Evolutionary conservation across 2,888 invertebrate genomes (phyloP).

Genomic region (Cryptus armator): DNA sequence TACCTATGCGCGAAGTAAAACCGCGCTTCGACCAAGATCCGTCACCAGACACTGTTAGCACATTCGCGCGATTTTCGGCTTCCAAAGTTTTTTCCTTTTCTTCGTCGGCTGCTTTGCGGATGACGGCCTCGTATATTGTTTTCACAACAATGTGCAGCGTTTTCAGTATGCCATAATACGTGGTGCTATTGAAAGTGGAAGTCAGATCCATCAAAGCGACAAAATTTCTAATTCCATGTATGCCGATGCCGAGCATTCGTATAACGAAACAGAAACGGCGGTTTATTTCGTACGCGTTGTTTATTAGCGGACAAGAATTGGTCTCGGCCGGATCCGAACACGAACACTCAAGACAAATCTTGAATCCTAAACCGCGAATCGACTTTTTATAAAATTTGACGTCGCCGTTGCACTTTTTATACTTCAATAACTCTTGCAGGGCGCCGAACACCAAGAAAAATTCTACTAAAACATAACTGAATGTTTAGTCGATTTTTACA

Average conservation of each 20-base stretch:
- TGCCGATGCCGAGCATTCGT: slow-evolving; percentile 72
- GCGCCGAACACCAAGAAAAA: slow-evolving; percentile 67
- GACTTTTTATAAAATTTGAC: slow-evolving; percentile 69
- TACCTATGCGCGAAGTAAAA: no score
- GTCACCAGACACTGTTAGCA: neutral
- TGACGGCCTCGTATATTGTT: slow-evolving; percentile 34
- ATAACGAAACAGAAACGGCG: slow-evolving; percentile 72
- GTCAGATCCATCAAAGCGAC: slow-evolving; percentile 18
- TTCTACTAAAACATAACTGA: slow-evolving; percentile 55
- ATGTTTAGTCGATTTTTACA: slow-evolving; percentile 51
- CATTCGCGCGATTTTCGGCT: slow-evolving; percentile 29
- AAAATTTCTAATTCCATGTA: slow-evolving; percentile 69
- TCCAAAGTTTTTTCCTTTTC: slow-evolving; percentile 39
- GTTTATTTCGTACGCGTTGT: slow-evolving; percentile 73
- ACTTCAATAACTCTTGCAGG: slow-evolving; percentile 66
- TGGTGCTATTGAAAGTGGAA: no score
- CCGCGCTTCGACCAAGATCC: neutral
- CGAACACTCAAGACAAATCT: slow-evolving; percentile 68
- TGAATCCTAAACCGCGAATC: slow-evolving; percentile 71
- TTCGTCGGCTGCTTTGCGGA: slow-evolving; percentile 42
- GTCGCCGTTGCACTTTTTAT: slow-evolving; percentile 67
- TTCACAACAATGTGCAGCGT: no score
- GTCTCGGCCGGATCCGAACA: slow-evolving; percentile 68
- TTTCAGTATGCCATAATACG: no score
- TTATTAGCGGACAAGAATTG: slow-evolving; percentile 68